A percentile compares a stretch with the other conserved stretches of the same genome.
Conservation (phyloP, 2,113 vertebrate species). For the Dryoscopus gambensis region DNA sequence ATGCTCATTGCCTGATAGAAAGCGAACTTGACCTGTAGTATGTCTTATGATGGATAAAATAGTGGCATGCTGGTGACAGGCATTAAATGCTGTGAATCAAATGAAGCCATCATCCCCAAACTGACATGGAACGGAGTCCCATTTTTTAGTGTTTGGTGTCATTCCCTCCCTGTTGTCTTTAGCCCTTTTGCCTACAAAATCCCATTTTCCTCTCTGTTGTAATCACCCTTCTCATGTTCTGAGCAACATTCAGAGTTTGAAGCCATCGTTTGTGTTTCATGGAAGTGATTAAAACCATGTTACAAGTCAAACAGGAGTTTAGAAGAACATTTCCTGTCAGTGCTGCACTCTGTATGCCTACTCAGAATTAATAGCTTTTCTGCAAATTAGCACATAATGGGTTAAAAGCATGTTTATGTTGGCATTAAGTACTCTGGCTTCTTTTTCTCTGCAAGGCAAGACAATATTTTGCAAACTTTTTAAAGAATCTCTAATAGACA, state of each 20-base stretch:
- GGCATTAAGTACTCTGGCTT: conserved; percentile 68
- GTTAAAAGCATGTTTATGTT: conserved; percentile 81
- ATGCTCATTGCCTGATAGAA: not conserved
- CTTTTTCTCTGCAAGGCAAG: conserved; percentile 68
- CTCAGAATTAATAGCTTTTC: conserved; percentile 73
- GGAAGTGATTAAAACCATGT: conserved; percentile 76
- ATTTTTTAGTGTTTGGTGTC: not conserved
- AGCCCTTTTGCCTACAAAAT: conserved; percentile 8
- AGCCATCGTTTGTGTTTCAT: conserved; percentile 62
- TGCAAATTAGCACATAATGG: conserved; percentile 78
- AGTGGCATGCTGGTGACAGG: not conserved
- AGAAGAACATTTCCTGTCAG: conserved; percentile 73
- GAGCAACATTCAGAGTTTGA: conserved; percentile 30
- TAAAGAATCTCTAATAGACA: conserved; percentile 75
- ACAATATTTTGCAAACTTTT: conserved; percentile 76
- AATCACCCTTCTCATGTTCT: conserved; percentile 58
- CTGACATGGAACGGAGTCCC: not conserved
- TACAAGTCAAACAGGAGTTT: conserved; percentile 68
- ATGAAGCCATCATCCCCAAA: not conserved
- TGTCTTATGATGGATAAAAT: not conserved
- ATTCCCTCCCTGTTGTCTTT: not conserved
- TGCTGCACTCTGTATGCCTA: conserved; percentile 10
- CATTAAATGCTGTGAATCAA: not conserved
- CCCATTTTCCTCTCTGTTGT: conserved; percentile 38
- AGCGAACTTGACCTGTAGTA: not conserved